Base-by-base conservation (phyloP, 2,888 invertebrate species). In the Marronus borbonicus region DNA sequence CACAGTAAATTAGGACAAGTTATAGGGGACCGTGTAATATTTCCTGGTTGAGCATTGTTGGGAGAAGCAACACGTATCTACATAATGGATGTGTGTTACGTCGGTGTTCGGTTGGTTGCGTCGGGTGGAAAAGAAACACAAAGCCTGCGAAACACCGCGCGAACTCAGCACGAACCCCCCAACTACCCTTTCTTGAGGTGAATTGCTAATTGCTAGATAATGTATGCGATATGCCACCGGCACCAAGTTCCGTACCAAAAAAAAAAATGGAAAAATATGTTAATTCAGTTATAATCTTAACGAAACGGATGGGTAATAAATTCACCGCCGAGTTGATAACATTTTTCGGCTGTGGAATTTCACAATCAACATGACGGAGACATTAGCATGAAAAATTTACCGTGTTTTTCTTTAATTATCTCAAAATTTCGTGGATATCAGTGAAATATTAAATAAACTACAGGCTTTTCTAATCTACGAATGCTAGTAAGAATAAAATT, bases 1-100 rank as follows among this genome's bases (percentile, higher is more conserved):
- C 68, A 58, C 55, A 68, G 50, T 68, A 68, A 68, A 68, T 68
- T 68, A 68, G 68, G 17, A 68, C 31, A 68, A 68, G 68, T 68
- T 68, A 68, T 68, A 50, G 68, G 50, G 50, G 65, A 36, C 50
- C 49, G 68, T 50, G 68, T 68, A 52, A 68, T 68, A 68, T 68
- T 68, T 68, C 52, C 68, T 68, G 44, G 68, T 28, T 68, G 28
- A 50, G 28, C 28, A 68, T 49, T 68, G 68, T 49, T 49, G 49
- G 50, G 28, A 28, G 68, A 68, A 68, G 50, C 49, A 68, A 68
- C 68, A 68, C 68, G 68, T 68, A 68, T 50, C 28, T 62, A 62
- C 62, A 62, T 62, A 62, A 62, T 60, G 60, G 60, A 60, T 62
- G 62, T 31, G 62, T 62, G 62, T 62, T 62, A 31, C 31, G 62